Conservation (phyloP, 2,113 vertebrate genomes). For the Calyptomena viridis region DNA sequence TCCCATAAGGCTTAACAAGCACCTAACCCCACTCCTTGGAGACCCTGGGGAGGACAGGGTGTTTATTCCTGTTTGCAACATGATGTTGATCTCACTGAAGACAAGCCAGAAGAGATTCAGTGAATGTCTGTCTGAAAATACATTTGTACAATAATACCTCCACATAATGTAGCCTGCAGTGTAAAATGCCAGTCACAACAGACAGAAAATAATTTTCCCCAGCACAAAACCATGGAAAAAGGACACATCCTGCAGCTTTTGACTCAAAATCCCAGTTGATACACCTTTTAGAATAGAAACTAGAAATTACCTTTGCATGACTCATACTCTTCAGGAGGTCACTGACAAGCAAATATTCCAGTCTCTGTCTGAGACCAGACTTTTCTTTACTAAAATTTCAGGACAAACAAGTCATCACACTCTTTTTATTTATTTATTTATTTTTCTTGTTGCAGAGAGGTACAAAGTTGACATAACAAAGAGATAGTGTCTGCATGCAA, state of each 20-base stretch:
- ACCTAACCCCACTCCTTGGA: background rate
- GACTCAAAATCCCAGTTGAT: background rate
- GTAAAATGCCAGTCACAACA: background rate
- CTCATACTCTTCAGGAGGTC: background rate
- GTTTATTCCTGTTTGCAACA: background rate
- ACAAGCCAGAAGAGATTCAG: background rate
- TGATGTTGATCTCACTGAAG: background rate
- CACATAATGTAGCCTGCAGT: background rate
- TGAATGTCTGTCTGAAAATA: background rate
- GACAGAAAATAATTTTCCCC: background rate
- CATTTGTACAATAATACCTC: background rate
- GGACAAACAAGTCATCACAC: background rate
- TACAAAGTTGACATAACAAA: background rate
- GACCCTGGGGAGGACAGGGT: background rate
- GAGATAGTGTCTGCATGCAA: background rate
- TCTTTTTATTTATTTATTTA: background rate
- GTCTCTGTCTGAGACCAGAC: background rate
- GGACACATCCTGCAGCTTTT: background rate
- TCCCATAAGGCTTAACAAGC: fast-evolving
- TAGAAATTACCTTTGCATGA: background rate
- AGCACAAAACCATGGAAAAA: background rate
- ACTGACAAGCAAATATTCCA: background rate
- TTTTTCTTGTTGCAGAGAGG: background rate
- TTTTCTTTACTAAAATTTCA: background rate
- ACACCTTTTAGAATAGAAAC: background rate